phyloP scores from a whole-genome alignment of 2,113 vertebrate species.

The Chaetodon auriga region DNA sequence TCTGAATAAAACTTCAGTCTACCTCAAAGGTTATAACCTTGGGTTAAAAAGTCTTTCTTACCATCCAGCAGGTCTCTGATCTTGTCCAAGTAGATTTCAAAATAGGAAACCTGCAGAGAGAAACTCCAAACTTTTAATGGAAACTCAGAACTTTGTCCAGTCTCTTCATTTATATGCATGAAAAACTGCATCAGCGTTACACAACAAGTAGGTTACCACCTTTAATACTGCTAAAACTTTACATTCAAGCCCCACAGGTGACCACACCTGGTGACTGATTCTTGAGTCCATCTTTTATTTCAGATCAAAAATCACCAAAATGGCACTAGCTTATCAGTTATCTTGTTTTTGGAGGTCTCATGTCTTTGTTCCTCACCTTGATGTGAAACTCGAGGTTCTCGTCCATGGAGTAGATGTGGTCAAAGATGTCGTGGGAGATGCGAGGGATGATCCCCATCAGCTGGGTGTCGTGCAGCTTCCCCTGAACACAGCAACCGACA shows the following conservation, averaged over 20 bases:
- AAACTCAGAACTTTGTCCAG: neutral
- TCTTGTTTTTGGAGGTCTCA: no score
- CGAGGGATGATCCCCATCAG: slow-evolving; percentile 96
- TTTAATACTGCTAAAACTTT: no score
- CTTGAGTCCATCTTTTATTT: no score
- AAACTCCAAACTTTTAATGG: neutral
- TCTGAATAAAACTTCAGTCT: neutral
- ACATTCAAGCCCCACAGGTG: no score
- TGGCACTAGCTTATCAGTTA: no score
- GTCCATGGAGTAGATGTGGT: slow-evolving; percentile 98
- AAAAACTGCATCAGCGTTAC: no score
- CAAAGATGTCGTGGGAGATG: slow-evolving; percentile 93
- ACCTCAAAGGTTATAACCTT: no score
- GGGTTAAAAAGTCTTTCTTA: slow-evolving; percentile 73
- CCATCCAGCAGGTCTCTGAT: slow-evolving; percentile 95
- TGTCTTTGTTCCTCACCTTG: slow-evolving; percentile 84
- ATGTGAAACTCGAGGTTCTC: slow-evolving; percentile 97
- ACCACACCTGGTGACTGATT: no score
- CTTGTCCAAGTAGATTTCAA: slow-evolving; percentile 98
- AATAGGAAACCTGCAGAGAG: slow-evolving; percentile 94
- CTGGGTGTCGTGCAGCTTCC: slow-evolving; percentile 91
- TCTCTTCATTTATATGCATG: no score
- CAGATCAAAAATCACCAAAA: no score
- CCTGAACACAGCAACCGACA: slow-evolving; percentile 75
- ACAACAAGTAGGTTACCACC: no score